A percentile compares a stretch with the other conserved stretches of the same genome.
These are phyloP conservation scores for Netelia fuscicornis DNA, from an alignment of 2,888 invertebrate genomes.

Conservation along the genomic window DNA sequence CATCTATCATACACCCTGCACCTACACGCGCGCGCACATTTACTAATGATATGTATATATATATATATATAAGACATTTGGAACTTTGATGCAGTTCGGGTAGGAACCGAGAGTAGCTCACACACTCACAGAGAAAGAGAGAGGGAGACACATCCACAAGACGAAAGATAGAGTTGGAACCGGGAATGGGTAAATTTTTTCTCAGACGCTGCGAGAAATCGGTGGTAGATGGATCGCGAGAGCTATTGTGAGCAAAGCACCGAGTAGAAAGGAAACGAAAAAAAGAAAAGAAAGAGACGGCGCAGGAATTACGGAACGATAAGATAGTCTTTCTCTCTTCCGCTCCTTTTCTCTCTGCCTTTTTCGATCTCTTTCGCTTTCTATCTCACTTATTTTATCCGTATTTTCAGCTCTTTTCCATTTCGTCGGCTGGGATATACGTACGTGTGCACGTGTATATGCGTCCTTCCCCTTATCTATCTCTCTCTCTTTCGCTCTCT, in stretches of 20 bases:
- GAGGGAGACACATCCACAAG: no score
- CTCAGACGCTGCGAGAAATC: conserved; percentile 60
- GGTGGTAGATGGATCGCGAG: conserved; percentile 41
- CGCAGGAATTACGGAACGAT: conserved; percentile 50
- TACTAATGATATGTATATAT: neutral
- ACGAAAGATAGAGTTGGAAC: conserved; percentile 7
- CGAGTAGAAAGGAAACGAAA: conserved; percentile 20
- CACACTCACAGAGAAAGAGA: neutral
- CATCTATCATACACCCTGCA: neutral
- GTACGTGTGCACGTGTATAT: neutral
- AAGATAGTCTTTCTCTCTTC: conserved; percentile 36
- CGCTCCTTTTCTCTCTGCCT: neutral
- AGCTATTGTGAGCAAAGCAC: conserved; percentile 55
- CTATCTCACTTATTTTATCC: conserved; percentile 28
- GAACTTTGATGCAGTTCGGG: conserved; percentile 18
- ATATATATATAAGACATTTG: conserved; percentile 9
- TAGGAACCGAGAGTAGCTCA: conserved; percentile 32
- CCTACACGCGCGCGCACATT: no score
- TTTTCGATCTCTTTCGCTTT: no score
- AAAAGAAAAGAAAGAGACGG: conserved; percentile 26
- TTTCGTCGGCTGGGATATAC: neutral
- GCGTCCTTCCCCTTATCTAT: neutral
- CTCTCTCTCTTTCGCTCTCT: no score
- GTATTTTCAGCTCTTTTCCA: neutral
- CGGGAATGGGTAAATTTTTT: conserved; percentile 48